Conservation (phyloP, 2,113 vertebrate species). For the Danio rerio region GRCz12tu NC_133183.1:9343001-9343500, state of each 20-base stretch:
- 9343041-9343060: no score
- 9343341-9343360: not conserved
- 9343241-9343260: not conserved
- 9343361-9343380: not conserved
- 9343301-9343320: not conserved
- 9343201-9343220: constrained; percentile 3
- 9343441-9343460: not conserved
- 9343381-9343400: not conserved
- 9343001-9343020: not conserved
- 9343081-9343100: not conserved
- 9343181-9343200: constrained; percentile 5
- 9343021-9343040: not conserved
- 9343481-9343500: no score
- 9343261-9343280: not conserved
- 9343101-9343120: not conserved
- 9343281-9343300: not conserved
- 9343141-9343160: not conserved
- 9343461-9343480: not conserved
- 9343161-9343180: not conserved
- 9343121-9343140: not conserved
- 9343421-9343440: not conserved
- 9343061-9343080: not conserved
- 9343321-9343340: not conserved
- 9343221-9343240: not conserved
- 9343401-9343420: not conserved